phyloP scores from a whole-genome alignment of 2,888 invertebrate genomes.

The Lobophora halterata region DNA sequence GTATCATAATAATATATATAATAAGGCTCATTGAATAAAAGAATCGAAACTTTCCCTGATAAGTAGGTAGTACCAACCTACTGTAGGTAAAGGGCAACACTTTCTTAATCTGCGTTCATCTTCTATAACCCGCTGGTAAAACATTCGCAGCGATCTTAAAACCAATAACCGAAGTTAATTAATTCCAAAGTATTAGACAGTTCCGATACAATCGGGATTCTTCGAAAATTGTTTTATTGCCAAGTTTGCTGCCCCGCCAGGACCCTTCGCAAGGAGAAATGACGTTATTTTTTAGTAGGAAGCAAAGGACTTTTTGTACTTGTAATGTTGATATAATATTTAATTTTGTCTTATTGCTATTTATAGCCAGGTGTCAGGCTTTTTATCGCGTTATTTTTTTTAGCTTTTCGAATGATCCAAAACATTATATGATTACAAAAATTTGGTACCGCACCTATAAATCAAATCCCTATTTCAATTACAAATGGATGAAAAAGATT shows the following conservation, averaged over 20 bases:
- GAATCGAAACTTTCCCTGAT: slow-evolving; percentile 9
- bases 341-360: too few relatives aligned
- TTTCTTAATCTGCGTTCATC: slow-evolving; percentile 21
- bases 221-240: slow-evolving; percentile 41
- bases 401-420: too few relatives aligned
- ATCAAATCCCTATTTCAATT: too few relatives aligned
- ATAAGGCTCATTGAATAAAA: too few relatives aligned
- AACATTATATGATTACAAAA: too few relatives aligned
- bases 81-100: too few relatives aligned
- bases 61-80: slow-evolving; percentile 1
- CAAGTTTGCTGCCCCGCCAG: slow-evolving; percentile 32
- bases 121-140: slow-evolving; percentile 23
- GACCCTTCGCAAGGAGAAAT: slow-evolving; percentile 10
- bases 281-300: slow-evolving; percentile 43
- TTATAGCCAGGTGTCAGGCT: too few relatives aligned
- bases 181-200: slow-evolving; percentile 45
- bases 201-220: slow-evolving; percentile 36
- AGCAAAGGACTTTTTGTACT: slow-evolving; percentile 16
- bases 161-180: slow-evolving; percentile 49
- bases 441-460: too few relatives aligned
- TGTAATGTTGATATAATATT: too few relatives aligned
- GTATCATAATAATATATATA: too few relatives aligned
- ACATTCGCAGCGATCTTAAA: slow-evolving; percentile 32
- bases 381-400: too few relatives aligned
- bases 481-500: too few relatives aligned